These are phyloP conservation scores for Machimus atricapillus DNA, from an alignment of 2,888 invertebrate species.

Conservation along the genomic window DNA sequence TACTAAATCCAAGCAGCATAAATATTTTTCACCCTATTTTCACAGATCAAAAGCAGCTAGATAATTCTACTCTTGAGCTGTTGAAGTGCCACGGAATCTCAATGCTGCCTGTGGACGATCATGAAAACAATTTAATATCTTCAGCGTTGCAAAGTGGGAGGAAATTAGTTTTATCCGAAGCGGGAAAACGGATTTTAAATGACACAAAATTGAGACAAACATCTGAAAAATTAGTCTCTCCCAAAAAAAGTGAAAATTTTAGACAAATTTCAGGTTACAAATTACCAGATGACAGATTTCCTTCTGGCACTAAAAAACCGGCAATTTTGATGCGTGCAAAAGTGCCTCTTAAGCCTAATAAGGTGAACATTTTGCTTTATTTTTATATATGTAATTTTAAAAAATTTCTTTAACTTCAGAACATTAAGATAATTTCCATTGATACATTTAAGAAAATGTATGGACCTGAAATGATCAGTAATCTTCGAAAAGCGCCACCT, in stretches of 20 bases:
- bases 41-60: constrained; percentile 53
- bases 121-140: constrained; percentile 71
- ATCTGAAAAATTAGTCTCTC: not conserved
- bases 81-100: constrained; percentile 86
- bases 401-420: constrained; percentile 50
- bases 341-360: constrained; percentile 39
- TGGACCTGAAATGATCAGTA: constrained; percentile 54
- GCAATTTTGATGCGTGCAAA: constrained; percentile 34
- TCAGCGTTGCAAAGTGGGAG: constrained; percentile 86
- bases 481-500: constrained; percentile 52
- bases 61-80: constrained; percentile 66
- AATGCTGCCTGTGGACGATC: constrained; percentile 81
- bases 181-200: constrained; percentile 78
- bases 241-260: not conserved
- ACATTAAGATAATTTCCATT: constrained; percentile 60
- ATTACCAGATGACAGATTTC: too few species aligned
- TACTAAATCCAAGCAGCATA: not conserved
- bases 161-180: constrained; percentile 84
- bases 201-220: constrained; percentile 53
- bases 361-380: not conserved
- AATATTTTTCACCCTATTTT: not conserved
- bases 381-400: not conserved
- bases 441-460: constrained; percentile 60
- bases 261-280: not conserved
- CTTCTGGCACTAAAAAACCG: not conserved